phyloP scores from a whole-genome alignment of 2,888 invertebrate species.

The Ichneumoninae sp. region DNA sequence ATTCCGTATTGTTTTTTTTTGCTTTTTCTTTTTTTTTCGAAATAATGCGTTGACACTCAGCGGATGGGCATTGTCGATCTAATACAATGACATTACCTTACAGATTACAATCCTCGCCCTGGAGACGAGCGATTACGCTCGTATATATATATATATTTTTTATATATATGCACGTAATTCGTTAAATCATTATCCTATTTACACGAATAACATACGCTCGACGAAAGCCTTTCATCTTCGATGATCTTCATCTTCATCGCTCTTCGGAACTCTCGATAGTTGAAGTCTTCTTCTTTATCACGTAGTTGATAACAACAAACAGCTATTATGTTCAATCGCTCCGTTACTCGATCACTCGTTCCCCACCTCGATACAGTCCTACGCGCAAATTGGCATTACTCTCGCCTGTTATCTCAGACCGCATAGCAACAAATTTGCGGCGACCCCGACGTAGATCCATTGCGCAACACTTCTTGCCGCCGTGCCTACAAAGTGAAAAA shows the following conservation, averaged over 20 bases:
- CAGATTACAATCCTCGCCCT: slow-evolving; percentile 65
- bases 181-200: slow-evolving; percentile 82
- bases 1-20: slow-evolving; percentile 48
- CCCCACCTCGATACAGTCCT: slow-evolving; percentile 69
- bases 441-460: slow-evolving; percentile 75
- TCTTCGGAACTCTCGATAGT: slow-evolving; percentile 42
- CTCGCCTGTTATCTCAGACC: slow-evolving; percentile 82
- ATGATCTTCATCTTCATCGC: slow-evolving; percentile 59
- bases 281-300: slow-evolving; percentile 18
- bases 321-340: slow-evolving; percentile 34
- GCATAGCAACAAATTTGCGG: slow-evolving; percentile 74
- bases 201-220: slow-evolving; percentile 82
- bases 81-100: slow-evolving; percentile 66
- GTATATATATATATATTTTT: slow-evolving; percentile 50
- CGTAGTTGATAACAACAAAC: slow-evolving; percentile 29
- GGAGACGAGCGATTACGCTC: slow-evolving; percentile 53
- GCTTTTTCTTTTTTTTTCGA: slow-evolving; percentile 54
- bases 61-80: slow-evolving; percentile 54
- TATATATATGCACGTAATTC: slow-evolving; percentile 67
- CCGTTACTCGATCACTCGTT: slow-evolving; percentile 44
- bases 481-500: slow-evolving; percentile 72
- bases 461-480: slow-evolving; percentile 73
- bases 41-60: slow-evolving; percentile 64
- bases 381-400: slow-evolving; percentile 73
- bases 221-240: slow-evolving; percentile 72